Percentiles rank a stretch among this genome's conserved stretches.
phyloP scores from a whole-genome alignment of 2,797 vertebrate species.

The Ctenochaetus hawaiiensis region DNA sequence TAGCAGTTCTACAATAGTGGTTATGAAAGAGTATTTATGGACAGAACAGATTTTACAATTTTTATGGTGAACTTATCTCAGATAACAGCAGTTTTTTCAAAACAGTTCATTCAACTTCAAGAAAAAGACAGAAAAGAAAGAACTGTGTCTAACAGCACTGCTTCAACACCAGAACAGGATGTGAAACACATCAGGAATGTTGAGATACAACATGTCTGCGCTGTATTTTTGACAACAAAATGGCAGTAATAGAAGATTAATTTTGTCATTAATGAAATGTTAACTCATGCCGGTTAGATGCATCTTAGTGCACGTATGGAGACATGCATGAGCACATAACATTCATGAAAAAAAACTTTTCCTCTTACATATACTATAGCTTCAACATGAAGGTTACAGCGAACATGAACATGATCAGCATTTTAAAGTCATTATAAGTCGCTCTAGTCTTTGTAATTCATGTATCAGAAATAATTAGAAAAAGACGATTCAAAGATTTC shows the following conservation, averaged over 20 bases:
- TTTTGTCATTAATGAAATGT: slow-evolving; percentile 64
- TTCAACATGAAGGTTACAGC: slow-evolving; percentile 78
- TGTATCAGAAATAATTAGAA: slow-evolving; percentile 69
- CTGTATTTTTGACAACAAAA: slow-evolving; percentile 60
- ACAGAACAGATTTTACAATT: slow-evolving; percentile 52
- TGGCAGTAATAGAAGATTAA: slow-evolving; percentile 58
- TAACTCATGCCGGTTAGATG: slow-evolving; percentile 74
- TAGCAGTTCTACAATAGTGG: slow-evolving; percentile 67
- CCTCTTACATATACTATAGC: slow-evolving; percentile 64
- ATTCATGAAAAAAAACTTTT: slow-evolving; percentile 70
- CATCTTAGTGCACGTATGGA: slow-evolving; percentile 72
- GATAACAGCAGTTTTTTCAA: slow-evolving; percentile 8
- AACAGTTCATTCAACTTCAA: slow-evolving; percentile 38
- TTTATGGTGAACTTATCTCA: slow-evolving; percentile 31
- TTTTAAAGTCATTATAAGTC: slow-evolving; percentile 55
- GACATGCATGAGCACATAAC: slow-evolving; percentile 82
- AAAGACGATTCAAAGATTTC: slow-evolving; percentile 66
- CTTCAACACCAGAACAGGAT: slow-evolving; percentile 58
- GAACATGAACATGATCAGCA: slow-evolving; percentile 41
- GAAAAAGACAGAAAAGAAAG: slow-evolving; percentile 36
- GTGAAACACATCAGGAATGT: slow-evolving; percentile 56
- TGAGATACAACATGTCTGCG: slow-evolving; percentile 52
- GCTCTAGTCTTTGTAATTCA: slow-evolving; percentile 46
- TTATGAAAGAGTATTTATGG: slow-evolving; percentile 63
- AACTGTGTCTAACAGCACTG: slow-evolving; percentile 51